These are phyloP conservation scores for Threskiornis aethiopicus DNA, from an alignment of 2,797 vertebrate genomes.

Conservation along the genomic window DNA sequence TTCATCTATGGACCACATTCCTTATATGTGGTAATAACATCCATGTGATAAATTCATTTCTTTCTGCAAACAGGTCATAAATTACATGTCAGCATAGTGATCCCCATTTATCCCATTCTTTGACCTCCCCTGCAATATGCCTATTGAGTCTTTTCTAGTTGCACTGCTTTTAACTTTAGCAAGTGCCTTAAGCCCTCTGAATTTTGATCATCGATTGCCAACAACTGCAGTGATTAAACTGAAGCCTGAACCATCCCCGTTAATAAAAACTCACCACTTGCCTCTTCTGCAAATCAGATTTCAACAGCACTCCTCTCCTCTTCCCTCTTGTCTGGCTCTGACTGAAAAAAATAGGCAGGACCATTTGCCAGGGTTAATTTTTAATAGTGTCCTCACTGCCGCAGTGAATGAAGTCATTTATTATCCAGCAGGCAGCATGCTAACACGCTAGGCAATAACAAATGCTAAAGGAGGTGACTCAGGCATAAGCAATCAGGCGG, in stretches of 20 bases:
- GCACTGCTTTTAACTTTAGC: neutral
- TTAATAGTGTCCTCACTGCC: slow-evolving; percentile 12
- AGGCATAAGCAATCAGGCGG: neutral
- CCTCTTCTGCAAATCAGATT: slow-evolving; percentile 7
- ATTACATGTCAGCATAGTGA: neutral
- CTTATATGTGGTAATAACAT: neutral
- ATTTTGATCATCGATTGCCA: neutral
- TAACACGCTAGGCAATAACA: neutral
- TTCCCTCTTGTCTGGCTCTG: neutral
- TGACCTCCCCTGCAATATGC: neutral
- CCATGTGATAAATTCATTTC: neutral
- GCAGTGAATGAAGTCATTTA: slow-evolving; percentile 33
- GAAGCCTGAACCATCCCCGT: neutral
- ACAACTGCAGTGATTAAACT: neutral
- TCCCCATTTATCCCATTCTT: neutral
- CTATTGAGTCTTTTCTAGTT: neutral
- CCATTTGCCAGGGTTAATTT: slow-evolving; percentile 53
- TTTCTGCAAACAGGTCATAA: neutral
- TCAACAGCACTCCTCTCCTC: neutral
- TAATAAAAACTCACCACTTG: neutral
- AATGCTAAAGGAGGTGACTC: slow-evolving; percentile 36
- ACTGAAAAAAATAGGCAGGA: neutral
- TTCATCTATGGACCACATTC: neutral
- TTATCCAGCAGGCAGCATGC: slow-evolving; percentile 40
- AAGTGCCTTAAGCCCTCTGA: neutral